These are phyloP conservation scores for Zalophus californianus DNA, from an alignment of 2,797 vertebrate species.

Conservation along the genomic window DNA sequence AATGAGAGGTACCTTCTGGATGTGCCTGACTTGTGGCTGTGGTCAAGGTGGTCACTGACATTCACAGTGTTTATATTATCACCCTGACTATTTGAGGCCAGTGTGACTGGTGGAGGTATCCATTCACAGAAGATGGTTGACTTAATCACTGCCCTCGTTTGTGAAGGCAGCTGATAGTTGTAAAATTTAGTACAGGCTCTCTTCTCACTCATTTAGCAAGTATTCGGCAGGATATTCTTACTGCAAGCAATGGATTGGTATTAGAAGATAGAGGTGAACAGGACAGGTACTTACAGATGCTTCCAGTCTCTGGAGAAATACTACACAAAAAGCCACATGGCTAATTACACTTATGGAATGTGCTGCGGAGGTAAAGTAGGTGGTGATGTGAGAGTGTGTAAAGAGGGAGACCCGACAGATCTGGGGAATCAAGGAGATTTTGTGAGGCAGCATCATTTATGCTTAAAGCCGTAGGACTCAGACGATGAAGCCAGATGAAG, in stretches of 20 bases:
- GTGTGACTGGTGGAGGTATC: not conserved
- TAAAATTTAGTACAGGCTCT: not conserved
- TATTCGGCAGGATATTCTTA: not conserved
- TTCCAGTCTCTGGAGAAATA: not conserved
- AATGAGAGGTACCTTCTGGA: not conserved
- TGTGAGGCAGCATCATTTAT: not conserved
- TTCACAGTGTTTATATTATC: not conserved
- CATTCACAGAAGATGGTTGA: not conserved
- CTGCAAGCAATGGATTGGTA: not conserved
- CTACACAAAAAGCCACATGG: not conserved
- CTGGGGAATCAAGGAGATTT: not conserved
- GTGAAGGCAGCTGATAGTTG: slow-evolving; percentile 23
- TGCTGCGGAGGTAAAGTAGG: not conserved
- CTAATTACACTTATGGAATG: not conserved
- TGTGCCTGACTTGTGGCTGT: not conserved
- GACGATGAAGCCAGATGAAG: not conserved
- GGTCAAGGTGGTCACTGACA: not conserved
- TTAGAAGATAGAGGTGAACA: not conserved
- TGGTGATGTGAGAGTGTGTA: not conserved
- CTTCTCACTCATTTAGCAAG: not conserved
- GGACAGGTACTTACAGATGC: not conserved
- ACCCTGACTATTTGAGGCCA: slow-evolving; percentile 50
- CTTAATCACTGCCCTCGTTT: not conserved
- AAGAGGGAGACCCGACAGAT: not conserved
- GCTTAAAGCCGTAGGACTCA: not conserved